Conservation (phyloP, 2,113 vertebrate species). For the Pseudois nayaur region DNA sequence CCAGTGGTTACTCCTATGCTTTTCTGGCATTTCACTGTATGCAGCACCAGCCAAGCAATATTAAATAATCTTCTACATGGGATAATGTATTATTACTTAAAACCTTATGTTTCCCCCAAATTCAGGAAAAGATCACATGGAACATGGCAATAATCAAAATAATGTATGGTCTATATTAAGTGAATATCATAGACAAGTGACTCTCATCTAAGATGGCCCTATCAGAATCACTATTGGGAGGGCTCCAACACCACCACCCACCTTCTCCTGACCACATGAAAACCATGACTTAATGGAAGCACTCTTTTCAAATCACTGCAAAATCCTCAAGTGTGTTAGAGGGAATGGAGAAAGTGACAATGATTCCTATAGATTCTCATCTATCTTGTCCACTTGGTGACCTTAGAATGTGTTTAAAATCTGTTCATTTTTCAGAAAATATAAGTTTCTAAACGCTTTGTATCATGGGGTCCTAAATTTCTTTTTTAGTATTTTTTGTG, state of each 20-base stretch:
- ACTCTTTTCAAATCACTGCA: not conserved
- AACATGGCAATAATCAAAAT: conserved; percentile 6
- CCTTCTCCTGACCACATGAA: not conserved
- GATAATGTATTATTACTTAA: not conserved
- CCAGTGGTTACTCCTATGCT: not conserved
- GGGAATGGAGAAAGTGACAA: not conserved
- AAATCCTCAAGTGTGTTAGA: not conserved
- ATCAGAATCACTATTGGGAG: not conserved
- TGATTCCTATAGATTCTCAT: not conserved
- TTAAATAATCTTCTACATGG: not conserved
- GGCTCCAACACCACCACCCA: not conserved
- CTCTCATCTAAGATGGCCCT: not conserved
- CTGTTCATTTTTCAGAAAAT: not conserved
- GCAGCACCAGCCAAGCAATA: not conserved
- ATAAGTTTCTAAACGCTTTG: not conserved
- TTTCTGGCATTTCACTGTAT: not conserved
- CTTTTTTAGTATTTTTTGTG: not conserved
- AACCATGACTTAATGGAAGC: not conserved
- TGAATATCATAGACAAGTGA: not conserved
- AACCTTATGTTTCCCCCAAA: not conserved
- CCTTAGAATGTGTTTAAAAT: not conserved
- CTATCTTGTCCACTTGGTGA: not conserved
- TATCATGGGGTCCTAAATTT: not conserved
- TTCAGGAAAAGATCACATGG: not conserved
- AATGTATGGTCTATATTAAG: not conserved